Evolutionary conservation across 2,888 invertebrate genomes (phyloP).

Genomic region (Polydrusus tereticollis): DNA sequence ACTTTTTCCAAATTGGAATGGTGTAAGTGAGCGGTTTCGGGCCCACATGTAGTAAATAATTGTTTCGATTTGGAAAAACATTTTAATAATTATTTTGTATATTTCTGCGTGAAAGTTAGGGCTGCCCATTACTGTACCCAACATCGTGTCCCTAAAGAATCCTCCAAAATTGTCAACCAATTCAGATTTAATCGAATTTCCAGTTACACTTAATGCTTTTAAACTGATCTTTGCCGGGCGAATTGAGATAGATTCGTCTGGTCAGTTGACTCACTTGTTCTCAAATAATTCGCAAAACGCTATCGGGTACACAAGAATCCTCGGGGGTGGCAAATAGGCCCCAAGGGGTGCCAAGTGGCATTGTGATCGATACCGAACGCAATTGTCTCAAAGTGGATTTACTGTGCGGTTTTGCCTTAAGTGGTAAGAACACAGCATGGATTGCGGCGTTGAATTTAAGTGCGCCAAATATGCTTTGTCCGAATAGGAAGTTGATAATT

Average conservation of each 20-base stretch:
- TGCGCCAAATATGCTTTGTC: conserved; percentile 22
- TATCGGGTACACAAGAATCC: conserved; percentile 1
- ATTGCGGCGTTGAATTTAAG: conserved; percentile 38
- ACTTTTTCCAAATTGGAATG: too few relatives aligned
- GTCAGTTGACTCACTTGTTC: conserved; percentile 11
- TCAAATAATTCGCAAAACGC: conserved; percentile 27
- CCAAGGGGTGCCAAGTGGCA: conserved; percentile 27
- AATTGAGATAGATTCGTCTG: not conserved
- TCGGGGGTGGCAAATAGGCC: conserved; percentile 21
- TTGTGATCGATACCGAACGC: conserved; percentile 38
- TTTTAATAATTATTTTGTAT: too few relatives aligned
- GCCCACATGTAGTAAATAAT: too few relatives aligned
- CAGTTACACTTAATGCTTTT: too few relatives aligned
- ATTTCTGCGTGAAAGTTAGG: too few relatives aligned
- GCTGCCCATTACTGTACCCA: not conserved
- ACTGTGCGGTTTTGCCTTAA: conserved; percentile 42
- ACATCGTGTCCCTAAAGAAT: not conserved
- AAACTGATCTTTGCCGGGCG: too few relatives aligned
- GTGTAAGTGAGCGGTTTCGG: too few relatives aligned
- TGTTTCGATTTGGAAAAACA: too few relatives aligned
- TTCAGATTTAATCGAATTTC: too few relatives aligned
- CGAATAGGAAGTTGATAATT: conserved; percentile 25
- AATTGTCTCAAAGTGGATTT: conserved; percentile 31
- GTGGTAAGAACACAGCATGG: conserved; percentile 36
- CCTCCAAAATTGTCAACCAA: too few relatives aligned